Conservation (phyloP, 2,888 invertebrate species). For the Clusia tigrina region DNA sequence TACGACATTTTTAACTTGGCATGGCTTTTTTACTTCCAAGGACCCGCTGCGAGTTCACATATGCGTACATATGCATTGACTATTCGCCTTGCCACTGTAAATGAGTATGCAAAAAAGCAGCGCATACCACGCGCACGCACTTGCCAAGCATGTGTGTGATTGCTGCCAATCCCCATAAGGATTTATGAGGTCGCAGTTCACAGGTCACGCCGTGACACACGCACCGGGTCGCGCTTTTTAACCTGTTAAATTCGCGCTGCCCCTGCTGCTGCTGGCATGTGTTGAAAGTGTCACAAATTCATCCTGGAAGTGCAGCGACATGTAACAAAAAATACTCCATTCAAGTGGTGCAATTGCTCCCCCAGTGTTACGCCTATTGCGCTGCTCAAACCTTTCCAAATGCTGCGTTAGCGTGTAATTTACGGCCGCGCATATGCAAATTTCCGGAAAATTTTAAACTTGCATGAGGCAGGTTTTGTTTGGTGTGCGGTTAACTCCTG, state of each 20-base stretch:
- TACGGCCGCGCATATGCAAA: neutral
- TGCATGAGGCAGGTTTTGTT: too few relatives aligned
- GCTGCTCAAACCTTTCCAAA: neutral
- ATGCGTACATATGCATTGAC: neutral
- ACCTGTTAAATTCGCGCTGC: slow-evolving; percentile 26
- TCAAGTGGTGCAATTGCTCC: neutral
- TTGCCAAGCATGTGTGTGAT: slow-evolving; percentile 12
- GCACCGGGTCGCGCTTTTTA: slow-evolving; percentile 16
- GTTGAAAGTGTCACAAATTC: slow-evolving; percentile 18
- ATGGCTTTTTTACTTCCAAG: slow-evolving; percentile 8
- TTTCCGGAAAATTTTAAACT: neutral
- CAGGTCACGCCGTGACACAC: slow-evolving; percentile 26
- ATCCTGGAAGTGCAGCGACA: slow-evolving; percentile 17
- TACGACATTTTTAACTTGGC: slow-evolving; percentile 33
- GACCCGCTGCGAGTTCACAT: slow-evolving; percentile 15
- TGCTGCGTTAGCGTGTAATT: neutral
- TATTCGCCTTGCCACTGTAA: neutral
- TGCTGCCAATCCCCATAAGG: slow-evolving; percentile 19
- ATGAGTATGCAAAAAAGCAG: slow-evolving; percentile 17
- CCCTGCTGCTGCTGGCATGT: neutral
- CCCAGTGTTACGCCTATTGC: neutral
- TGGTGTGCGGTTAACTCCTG: too few relatives aligned
- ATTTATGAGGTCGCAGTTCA: slow-evolving; percentile 36
- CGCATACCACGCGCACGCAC: neutral
- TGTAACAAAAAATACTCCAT: slow-evolving; percentile 15